phyloP scores from a whole-genome alignment of 2,113 vertebrate species.

The Ochotona curzoniae region DNA sequence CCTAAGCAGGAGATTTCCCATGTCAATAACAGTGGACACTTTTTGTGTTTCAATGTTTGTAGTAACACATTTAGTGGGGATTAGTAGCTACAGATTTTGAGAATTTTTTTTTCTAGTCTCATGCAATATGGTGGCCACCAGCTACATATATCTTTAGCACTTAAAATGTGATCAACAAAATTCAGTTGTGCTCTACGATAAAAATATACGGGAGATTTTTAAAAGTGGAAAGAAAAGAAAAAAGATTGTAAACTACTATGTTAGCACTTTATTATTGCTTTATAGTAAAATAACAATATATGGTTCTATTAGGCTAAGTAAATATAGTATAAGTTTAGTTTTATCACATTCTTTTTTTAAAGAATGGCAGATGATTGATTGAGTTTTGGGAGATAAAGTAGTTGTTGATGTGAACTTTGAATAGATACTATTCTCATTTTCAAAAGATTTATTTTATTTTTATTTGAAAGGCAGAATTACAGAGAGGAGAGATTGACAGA shows the following conservation, averaged over 20 bases:
- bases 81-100: neutral
- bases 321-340: neutral
- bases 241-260: neutral
- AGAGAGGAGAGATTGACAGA: no score
- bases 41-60: rapidly evolving
- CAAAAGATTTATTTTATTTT: no score
- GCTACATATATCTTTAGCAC: neutral
- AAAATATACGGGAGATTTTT: neutral
- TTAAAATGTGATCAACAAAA: neutral
- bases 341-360: no score
- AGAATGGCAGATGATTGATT: no score
- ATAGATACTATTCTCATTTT: no score
- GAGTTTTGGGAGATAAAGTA: no score
- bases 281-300: neutral
- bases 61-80: rapidly evolving
- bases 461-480: no score
- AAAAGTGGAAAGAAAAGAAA: neutral
- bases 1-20: neutral
- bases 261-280: neutral
- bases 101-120: neutral
- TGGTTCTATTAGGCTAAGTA: neutral
- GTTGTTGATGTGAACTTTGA: no score
- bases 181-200: neutral
- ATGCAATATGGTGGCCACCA: neutral
- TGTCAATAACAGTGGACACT: neutral